These are phyloP conservation scores for Spea hammondii DNA, from an alignment of 2,797 vertebrate species.

Conservation along the genomic window DNA sequence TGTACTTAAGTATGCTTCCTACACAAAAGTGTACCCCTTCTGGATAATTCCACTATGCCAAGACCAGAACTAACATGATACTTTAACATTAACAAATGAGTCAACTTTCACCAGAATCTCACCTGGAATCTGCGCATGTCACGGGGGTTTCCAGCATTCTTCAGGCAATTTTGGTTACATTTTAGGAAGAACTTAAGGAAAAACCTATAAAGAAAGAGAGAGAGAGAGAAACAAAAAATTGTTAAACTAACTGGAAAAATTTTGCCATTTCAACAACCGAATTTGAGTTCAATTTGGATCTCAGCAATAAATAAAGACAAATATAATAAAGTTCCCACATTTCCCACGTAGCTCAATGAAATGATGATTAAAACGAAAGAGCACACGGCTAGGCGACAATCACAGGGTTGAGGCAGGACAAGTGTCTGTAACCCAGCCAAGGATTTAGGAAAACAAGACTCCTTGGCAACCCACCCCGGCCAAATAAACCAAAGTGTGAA, in stretches of 20 bases:
- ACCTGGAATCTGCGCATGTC: slow-evolving; percentile 99
- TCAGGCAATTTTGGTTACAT: slow-evolving; percentile 99
- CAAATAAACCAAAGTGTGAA: slow-evolving; percentile 61
- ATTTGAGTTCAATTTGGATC: not conserved
- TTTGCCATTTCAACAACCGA: too few relatives aligned
- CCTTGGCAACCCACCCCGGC: slow-evolving; percentile 62
- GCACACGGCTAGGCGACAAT: slow-evolving; percentile 7
- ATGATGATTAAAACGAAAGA: too few relatives aligned
- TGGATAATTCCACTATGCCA: not conserved
- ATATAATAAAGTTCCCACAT: not conserved
- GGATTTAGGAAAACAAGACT: slow-evolving; percentile 68
- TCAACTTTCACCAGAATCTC: slow-evolving; percentile 50
- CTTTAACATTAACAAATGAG: not conserved
- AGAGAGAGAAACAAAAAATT: not conserved
- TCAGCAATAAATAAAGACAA: not conserved
- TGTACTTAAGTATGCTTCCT: too few relatives aligned
- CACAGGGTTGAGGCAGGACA: slow-evolving; percentile 46
- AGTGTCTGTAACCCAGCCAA: slow-evolving; percentile 68
- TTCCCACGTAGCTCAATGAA: not conserved
- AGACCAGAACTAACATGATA: too few relatives aligned
- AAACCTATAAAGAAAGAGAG: slow-evolving; percentile 78
- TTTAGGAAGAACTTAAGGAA: slow-evolving; percentile 99
- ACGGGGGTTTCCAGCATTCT: slow-evolving; percentile 97
- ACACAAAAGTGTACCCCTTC: too few relatives aligned
- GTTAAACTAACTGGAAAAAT: too few relatives aligned